These are phyloP conservation scores for Salpingus planirostris DNA, from an alignment of 2,888 invertebrate species.

Conservation along the genomic window DNA sequence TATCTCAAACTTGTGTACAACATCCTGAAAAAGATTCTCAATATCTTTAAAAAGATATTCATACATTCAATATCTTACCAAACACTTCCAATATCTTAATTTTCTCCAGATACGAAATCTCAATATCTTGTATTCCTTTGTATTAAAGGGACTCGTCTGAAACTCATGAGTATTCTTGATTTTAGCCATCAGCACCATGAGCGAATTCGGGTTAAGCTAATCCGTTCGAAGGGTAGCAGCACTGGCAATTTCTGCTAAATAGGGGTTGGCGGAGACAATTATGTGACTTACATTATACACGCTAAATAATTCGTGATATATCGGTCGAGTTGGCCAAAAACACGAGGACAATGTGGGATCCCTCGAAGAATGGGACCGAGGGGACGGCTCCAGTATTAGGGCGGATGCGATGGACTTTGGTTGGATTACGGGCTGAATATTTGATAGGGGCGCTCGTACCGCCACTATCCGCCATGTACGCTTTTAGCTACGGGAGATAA, in stretches of 20 bases:
- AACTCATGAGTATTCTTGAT: no score
- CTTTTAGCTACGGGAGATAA: background rate
- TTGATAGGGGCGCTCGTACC: constrained; percentile 19
- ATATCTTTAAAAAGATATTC: no score
- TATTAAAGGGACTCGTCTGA: no score
- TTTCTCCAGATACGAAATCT: no score
- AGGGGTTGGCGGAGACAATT: constrained; percentile 5
- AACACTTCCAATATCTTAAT: no score
- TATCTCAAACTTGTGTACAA: no score
- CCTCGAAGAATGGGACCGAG: constrained; percentile 14
- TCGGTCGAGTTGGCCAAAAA: constrained; percentile 20
- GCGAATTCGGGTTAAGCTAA: no score
- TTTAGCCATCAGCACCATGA: no score
- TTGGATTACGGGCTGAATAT: constrained; percentile 29
- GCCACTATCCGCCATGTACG: background rate
- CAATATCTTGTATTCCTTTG: no score
- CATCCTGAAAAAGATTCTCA: no score
- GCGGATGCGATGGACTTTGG: constrained; percentile 23
- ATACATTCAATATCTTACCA: no score
- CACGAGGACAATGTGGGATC: constrained; percentile 18
- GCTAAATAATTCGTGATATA: constrained; percentile 20
- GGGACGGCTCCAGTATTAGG: constrained; percentile 19
- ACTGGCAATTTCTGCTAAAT: constrained; percentile 2
- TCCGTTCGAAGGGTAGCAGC: no score
- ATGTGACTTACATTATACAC: constrained; percentile 11